Percentiles rank a stretch among this genome's conserved stretches.
phyloP scores from a whole-genome alignment of 2,113 vertebrate genomes.

The Sturnus vulgaris region DNA sequence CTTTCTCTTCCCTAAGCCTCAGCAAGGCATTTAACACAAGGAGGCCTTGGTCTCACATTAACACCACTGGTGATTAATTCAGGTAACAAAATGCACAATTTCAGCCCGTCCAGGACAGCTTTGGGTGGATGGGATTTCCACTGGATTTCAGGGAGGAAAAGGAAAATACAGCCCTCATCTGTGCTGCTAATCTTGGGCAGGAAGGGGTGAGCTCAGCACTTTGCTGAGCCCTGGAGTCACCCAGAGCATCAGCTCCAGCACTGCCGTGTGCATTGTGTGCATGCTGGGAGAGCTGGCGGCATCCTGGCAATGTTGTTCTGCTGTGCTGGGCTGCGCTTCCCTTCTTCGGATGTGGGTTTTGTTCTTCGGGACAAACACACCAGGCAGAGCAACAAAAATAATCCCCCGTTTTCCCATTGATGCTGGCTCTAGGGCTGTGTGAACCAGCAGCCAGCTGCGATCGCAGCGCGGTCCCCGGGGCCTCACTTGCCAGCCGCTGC shows the following conservation, averaged over 20 bases:
- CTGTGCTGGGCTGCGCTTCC: not conserved
- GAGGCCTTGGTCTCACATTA: not conserved
- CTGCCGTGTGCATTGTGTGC: not conserved
- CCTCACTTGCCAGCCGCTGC: not conserved
- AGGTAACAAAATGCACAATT: not conserved
- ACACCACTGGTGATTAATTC: not conserved
- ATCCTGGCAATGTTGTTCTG: not conserved
- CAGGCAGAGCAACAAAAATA: not conserved
- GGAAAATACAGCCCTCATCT: not conserved
- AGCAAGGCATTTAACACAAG: not conserved
- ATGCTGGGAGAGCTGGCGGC: not conserved
- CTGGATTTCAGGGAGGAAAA: not conserved
- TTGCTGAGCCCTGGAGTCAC: not conserved
- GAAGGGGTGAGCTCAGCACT: constrained; percentile 13
- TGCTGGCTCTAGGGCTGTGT: not conserved
- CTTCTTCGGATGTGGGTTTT: not conserved
- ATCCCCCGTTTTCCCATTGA: not conserved
- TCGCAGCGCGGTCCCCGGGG: not conserved
- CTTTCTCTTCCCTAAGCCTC: not conserved
- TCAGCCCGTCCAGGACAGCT: not conserved
- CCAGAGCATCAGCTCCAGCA: not conserved
- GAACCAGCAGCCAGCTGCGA: constrained; percentile 38
- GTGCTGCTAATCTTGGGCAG: not conserved
- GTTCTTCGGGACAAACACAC: constrained; percentile 41
- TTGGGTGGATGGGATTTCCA: not conserved